phyloP scores from a whole-genome alignment of 2,888 invertebrate genomes.

The Spisula solida region DNA sequence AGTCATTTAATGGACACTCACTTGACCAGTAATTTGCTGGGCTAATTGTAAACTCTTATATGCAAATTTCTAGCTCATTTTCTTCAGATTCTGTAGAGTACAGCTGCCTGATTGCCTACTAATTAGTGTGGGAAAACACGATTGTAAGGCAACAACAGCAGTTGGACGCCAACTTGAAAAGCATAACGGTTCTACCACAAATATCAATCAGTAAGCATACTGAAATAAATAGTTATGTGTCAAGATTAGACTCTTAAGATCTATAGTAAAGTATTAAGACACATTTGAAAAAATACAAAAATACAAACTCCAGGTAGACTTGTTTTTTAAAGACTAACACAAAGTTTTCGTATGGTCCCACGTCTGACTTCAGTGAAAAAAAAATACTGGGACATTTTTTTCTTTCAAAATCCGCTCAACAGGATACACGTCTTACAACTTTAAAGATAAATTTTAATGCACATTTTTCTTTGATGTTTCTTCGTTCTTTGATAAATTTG shows the following conservation, averaged over 20 bases:
- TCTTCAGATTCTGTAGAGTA: conserved; percentile 9
- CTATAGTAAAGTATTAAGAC: neutral
- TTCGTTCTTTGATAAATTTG: conserved; percentile 14
- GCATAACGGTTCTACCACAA: neutral
- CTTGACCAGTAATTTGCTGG: conserved; percentile 54
- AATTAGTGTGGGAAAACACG: conserved; percentile 57
- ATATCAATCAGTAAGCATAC: neutral
- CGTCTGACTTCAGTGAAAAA: neutral
- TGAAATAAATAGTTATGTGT: conserved; percentile 10
- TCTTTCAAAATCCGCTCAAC: neutral
- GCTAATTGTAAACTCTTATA: conserved; percentile 31
- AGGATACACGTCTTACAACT: conserved; percentile 3
- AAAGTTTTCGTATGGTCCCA: neutral
- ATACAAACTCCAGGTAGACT: neutral
- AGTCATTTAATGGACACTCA: neutral
- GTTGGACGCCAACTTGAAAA: conserved; percentile 53
- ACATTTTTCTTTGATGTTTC: neutral
- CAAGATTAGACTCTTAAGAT: conserved; percentile 1
- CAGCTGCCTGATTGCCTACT: conserved; percentile 55
- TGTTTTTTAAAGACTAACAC: neutral
- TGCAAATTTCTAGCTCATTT: conserved; percentile 51
- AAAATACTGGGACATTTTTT: neutral
- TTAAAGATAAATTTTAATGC: conserved; percentile 19
- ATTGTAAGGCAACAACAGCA: conserved; percentile 16
- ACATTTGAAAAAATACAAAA: neutral